Base-by-base conservation (phyloP, 2,113 vertebrate genomes). In the Sciurus niger region DNA sequence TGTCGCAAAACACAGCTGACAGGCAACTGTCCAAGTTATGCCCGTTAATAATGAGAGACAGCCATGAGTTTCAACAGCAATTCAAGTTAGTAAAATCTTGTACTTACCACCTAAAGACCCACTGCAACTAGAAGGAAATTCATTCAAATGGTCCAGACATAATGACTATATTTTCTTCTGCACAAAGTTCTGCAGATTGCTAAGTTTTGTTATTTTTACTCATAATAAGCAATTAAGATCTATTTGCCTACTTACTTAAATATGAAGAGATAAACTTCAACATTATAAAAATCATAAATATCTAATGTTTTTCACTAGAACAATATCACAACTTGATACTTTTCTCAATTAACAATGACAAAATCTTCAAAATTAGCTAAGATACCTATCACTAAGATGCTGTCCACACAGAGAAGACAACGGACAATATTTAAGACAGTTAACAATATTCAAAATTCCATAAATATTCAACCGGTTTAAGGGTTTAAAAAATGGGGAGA, bases 251-350 rank as follows among this genome's bases (percentile, higher is more conserved):
- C 60, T 70, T 85, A 87, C 25, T 24, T 43, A 82, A 76, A 14
- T 28, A 83, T 17, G 25, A 18, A 83, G 32, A 65, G 70, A 79
- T 67, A 65, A 73, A 58, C 25, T 58, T 96, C 25, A 94, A 14
- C 25, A 91, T 13, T 84, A 25, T 68, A 94, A 79, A 96, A 83
- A 91, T 60, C 68, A 16, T 30, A 87, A 58, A 32, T 76, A 84
- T 17, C 78, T 60, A 67, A 20, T 67, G 37, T 67, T 84, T 79
- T 78, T 5, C 60, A 78, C 43, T 65, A 48, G 40, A 76, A 65
- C 11, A n/a, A 40, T 58, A 67, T 67, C 76, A 51, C 37, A 86
- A 84, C 13, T 17, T 46, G 51, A 78, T 43, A 43, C 3, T 1
- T n/a, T 18, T 37, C 68, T 77, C 46, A 51, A 77, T 82, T 48